Conservation (phyloP, 2,797 vertebrate genomes). For the Pyrrhura leucotis region DNA sequence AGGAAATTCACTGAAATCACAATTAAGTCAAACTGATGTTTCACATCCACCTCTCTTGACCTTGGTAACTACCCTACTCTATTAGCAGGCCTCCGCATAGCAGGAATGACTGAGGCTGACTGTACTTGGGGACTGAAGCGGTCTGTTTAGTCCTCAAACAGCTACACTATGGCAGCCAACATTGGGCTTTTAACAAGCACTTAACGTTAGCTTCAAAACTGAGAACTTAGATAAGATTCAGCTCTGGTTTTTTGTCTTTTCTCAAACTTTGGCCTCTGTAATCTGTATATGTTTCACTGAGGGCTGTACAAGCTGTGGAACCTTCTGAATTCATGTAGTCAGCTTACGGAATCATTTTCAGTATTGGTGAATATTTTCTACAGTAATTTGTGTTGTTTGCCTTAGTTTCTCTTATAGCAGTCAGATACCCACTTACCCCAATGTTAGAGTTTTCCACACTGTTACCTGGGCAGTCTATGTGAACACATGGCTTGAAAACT, state of each 20-base stretch:
- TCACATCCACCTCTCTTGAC: neutral
- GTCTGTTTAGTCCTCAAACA: neutral
- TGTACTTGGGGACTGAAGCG: neutral
- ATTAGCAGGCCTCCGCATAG: neutral
- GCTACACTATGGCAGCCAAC: neutral
- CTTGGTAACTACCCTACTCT: neutral
- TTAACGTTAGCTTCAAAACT: constrained; percentile 11
- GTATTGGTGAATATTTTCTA: neutral
- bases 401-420: neutral
- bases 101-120: neutral
- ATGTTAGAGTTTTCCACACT: neutral
- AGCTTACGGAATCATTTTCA: neutral
- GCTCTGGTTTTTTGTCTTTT: neutral
- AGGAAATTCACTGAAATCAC: neutral
- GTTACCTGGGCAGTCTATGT: neutral
- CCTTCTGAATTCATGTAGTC: neutral
- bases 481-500: neutral
- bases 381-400: neutral
- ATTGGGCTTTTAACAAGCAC: neutral
- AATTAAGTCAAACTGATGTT: neutral
- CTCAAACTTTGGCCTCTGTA: constrained; percentile 22
- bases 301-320: neutral
- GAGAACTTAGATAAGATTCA: neutral
- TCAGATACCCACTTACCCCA: neutral
- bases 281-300: neutral